Evolutionary conservation across 92 coral and sea anemone species (phyloP).

Genomic region (Epizoanthus ramosus): DNA sequence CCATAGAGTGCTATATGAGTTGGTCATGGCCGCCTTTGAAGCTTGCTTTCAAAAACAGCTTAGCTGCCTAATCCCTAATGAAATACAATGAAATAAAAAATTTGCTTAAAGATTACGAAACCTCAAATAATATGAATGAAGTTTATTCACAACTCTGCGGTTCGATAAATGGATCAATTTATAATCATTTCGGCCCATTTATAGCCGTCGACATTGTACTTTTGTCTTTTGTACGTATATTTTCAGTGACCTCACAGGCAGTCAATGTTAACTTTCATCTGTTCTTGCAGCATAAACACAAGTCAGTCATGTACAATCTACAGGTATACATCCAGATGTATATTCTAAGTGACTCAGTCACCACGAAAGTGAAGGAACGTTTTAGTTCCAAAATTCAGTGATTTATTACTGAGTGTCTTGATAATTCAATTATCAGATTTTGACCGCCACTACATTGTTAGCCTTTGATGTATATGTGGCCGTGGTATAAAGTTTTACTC

Average conservation of each 20-base stretch:
- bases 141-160: slow-evolving; percentile 23
- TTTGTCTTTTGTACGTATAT: neutral
- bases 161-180: slow-evolving; percentile 15
- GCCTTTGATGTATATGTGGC: too few species aligned
- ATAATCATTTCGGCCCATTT: slow-evolving; percentile 14
- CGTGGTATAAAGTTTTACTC: too few species aligned
- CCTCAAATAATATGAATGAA: neutral
- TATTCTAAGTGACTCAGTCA: neutral
- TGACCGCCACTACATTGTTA: too few species aligned
- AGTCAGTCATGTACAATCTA: too few species aligned
- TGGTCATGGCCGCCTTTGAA: too few species aligned
- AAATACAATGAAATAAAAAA: neutral
- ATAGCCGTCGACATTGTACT: neutral
- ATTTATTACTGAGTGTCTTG: too few species aligned
- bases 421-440: too few species aligned
- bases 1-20: too few species aligned
- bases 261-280: too few species aligned
- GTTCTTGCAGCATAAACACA: too few species aligned
- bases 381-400: neutral
- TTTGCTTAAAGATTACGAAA: neutral
- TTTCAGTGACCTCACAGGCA: too few species aligned
- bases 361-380: neutral
- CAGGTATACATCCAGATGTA: neutral
- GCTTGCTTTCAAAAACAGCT: neutral
- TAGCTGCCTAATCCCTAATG: neutral